A percentile compares a stretch with the other conserved stretches of the same genome.
phyloP scores from a whole-genome alignment of 2,113 vertebrate genomes.

The Loxodonta africana region DNA sequence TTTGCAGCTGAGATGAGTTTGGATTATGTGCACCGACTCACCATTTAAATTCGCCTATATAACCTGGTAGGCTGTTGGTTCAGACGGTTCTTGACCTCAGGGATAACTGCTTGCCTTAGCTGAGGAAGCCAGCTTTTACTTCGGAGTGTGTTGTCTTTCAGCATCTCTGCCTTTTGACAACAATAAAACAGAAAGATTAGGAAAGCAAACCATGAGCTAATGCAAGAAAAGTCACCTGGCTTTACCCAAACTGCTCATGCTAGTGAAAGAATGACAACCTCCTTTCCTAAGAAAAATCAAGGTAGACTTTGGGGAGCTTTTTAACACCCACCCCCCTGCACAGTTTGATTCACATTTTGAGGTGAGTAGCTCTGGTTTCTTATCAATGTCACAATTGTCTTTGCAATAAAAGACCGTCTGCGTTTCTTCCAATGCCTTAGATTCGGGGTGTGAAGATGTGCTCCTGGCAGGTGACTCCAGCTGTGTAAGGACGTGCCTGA shows the following conservation, averaged over 20 bases:
- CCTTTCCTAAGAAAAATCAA: constrained; percentile 61
- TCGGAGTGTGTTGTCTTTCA: constrained; percentile 72
- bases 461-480: neutral
- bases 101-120: constrained; percentile 73
- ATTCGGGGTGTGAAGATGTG: neutral
- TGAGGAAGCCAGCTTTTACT: constrained; percentile 79
- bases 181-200: constrained; percentile 80
- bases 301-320: neutral
- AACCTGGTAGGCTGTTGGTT: constrained; percentile 84
- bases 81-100: constrained; percentile 84
- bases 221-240: constrained; percentile 60
- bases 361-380: constrained; percentile 1
- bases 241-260: constrained; percentile 58
- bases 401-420: constrained; percentile 9
- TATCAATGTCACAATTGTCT: constrained; percentile 21
- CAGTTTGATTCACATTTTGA: constrained; percentile 42
- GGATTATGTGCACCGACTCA: constrained; percentile 84
- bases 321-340: neutral
- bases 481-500: neutral
- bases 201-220: constrained; percentile 77
- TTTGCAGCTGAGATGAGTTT: constrained; percentile 81
- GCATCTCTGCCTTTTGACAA: constrained; percentile 80
- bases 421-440: neutral
- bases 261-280: constrained; percentile 53
- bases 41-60: constrained; percentile 82